Conservation (phyloP, 2,888 invertebrate genomes). For the Cantharis lateralis region DNA sequence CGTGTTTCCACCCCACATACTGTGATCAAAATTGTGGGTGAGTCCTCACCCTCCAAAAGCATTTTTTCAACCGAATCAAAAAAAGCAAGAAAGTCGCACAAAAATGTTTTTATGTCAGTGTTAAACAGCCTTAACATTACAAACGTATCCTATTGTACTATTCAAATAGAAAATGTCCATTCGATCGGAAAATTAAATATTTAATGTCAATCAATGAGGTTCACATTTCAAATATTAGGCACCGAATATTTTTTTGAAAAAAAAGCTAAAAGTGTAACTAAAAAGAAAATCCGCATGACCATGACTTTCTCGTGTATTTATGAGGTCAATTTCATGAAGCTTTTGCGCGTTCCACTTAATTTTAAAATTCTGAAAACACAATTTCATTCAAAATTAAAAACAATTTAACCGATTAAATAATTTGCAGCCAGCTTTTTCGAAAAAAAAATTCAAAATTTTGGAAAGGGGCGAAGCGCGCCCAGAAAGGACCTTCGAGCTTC, state of each 20-base stretch:
- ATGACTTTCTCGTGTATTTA: slow-evolving; percentile 17
- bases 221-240: not conserved
- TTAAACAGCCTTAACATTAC: not conserved
- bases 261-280: not conserved
- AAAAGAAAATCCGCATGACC: slow-evolving; percentile 19
- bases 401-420: not conserved
- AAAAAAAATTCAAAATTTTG: not conserved
- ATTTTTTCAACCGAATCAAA: not conserved
- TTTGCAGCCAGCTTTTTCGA: not conserved
- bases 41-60: not conserved
- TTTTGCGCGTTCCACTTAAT: slow-evolving; percentile 11
- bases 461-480: not conserved
- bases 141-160: slow-evolving; percentile 10
- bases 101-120: not conserved
- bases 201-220: slow-evolving; percentile 9
- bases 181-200: not conserved
- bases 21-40: not conserved
- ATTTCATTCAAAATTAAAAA: not conserved
- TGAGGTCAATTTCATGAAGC: slow-evolving; percentile 27
- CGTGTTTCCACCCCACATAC: not conserved
- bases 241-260: not conserved
- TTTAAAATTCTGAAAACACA: not conserved
- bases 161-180: slow-evolving; percentile 14
- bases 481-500: slow-evolving; percentile 13
- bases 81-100: not conserved